These are phyloP conservation scores for Coptotermes formosanus DNA, from an alignment of 1,140 invertebrate genomes.

Conservation along the genomic window DNA sequence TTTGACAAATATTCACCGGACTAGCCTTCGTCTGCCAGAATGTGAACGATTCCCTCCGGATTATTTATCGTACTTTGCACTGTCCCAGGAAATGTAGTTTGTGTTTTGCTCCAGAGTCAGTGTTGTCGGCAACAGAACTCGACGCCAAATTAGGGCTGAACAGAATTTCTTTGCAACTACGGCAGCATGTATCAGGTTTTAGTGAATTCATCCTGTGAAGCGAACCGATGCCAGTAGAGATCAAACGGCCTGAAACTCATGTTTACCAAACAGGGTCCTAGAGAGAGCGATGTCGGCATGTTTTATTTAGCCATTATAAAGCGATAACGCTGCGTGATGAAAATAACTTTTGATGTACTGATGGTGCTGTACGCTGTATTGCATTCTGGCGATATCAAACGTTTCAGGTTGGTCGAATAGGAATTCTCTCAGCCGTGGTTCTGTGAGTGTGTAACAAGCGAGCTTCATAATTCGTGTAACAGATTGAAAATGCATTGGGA, in stretches of 20 bases:
- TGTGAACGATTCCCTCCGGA: not conserved
- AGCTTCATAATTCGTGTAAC: not conserved
- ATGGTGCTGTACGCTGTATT: not conserved
- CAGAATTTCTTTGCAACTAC: not conserved
- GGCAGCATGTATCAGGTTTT: not conserved
- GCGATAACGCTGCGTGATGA: not conserved
- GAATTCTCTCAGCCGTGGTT: not conserved
- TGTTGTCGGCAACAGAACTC: not conserved
- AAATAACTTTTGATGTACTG: not conserved
- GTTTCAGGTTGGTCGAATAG: not conserved
- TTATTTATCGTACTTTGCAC: not conserved
- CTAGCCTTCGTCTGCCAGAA: not conserved
- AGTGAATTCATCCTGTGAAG: not conserved
- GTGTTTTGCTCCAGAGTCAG: too few relatives aligned
- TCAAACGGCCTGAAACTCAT: not conserved
- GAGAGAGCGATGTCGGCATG: not conserved
- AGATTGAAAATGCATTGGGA: not conserved
- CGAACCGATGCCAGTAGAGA: not conserved
- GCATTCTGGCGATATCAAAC: not conserved
- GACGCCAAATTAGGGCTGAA: not conserved
- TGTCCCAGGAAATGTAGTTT: too few relatives aligned
- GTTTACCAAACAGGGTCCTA: not conserved
- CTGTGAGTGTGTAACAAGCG: not conserved
- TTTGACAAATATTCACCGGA: not conserved
- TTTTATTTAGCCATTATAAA: slow-evolving; percentile 14